Evolutionary conservation across 92 coral and sea anemone species (phyloP), one percentile per base, ranked within the genome.

Genomic region (Meandrina meandrites): DNA sequence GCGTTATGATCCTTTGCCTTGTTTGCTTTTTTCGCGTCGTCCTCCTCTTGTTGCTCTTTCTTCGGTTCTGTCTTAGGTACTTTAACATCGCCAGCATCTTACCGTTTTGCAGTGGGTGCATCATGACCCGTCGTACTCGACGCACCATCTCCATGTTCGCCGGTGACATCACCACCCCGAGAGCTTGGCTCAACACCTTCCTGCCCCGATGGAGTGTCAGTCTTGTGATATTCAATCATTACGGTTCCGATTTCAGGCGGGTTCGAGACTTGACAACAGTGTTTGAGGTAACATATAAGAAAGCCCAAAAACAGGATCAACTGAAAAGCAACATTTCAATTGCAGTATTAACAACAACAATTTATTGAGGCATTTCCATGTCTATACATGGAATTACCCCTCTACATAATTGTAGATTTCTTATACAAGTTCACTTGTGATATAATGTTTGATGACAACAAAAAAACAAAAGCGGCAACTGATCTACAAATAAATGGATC

Each of bases 311-410:
- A 72, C 70, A 71, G 24, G 79, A 83, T 71, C 60, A 35, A 30
- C 86, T 83, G 79, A 1, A 28, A 81, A n/a, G 15, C 58, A 48
- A 81, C 45, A 40, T 40, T 40, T 40, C 6, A n/a, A n/a, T n/a
- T n/a, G n/a, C n/a, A n/a, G n/a, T n/a, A n/a, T n/a, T n/a, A n/a
- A n/a, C n/a, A n/a, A n/a, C n/a, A n/a, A n/a, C n/a, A n/a, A n/a
- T n/a, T n/a, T n/a, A n/a, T n/a, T n/a, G n/a, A n/a, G n/a, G n/a
- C n/a, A n/a, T n/a, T n/a, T n/a, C n/a, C n/a, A n/a, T n/a, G n/a
- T n/a, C n/a, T n/a, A n/a, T n/a, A n/a, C n/a, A n/a, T n/a, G n/a
- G n/a, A n/a, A n/a, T n/a, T n/a, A n/a, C n/a, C n/a, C n/a, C n/a
- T n/a, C n/a, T n/a, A n/a, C n/a, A n/a, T n/a, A n/a, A n/a, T n/a